These are phyloP conservation scores for Bettongia penicillata DNA, from an alignment of 2,113 vertebrate species.

Conservation along the genomic window DNA sequence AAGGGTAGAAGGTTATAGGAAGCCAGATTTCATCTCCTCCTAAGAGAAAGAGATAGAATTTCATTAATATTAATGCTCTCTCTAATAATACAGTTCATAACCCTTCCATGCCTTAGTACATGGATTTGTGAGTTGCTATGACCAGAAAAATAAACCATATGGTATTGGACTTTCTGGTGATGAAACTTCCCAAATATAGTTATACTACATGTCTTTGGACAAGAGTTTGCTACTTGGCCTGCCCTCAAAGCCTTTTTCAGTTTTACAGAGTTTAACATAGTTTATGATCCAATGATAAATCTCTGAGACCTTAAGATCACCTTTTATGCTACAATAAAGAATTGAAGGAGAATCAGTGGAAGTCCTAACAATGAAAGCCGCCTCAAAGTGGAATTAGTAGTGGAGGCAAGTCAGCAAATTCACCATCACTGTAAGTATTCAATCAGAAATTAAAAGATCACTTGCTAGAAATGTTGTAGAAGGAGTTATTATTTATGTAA, in stretches of 20 bases:
- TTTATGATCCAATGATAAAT: not conserved
- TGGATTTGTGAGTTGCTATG: not conserved
- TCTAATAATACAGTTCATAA: not conserved
- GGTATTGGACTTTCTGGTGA: not conserved
- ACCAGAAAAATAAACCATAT: not conserved
- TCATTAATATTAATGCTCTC: not conserved
- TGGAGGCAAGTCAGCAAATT: not conserved
- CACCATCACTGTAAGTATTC: not conserved
- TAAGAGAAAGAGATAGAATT: not conserved
- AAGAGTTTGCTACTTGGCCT: not conserved
- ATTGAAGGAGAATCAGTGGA: not conserved
- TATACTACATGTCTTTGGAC: not conserved
- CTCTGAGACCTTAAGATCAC: not conserved
- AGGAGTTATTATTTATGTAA: not conserved
- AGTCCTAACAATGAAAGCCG: not conserved
- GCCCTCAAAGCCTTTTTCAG: not conserved
- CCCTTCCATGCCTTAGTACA: not conserved
- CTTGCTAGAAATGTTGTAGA: not conserved
- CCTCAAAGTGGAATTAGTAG: not conserved
- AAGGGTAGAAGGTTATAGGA: not conserved
- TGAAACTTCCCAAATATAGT: not conserved
- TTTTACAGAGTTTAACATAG: not conserved
- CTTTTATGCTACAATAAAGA: not conserved
- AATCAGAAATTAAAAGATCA: not conserved
- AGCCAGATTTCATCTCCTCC: not conserved